Evolutionary conservation across 2,888 invertebrate species (phyloP).

Genomic region (Reticulitermes lucifugus): DNA sequence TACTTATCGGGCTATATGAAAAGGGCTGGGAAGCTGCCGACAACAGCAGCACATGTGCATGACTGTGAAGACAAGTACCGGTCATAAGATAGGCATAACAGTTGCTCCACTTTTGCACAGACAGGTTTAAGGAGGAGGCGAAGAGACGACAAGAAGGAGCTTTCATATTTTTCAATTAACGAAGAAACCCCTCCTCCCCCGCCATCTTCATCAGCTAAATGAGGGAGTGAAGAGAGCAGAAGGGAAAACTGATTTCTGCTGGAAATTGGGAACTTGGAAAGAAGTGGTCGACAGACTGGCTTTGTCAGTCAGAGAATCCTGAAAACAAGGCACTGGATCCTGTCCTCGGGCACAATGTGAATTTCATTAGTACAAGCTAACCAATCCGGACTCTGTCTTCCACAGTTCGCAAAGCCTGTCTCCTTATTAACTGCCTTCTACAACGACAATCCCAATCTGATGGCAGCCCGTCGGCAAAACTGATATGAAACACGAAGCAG

Average conservation of each 20-base stretch:
- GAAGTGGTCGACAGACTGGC: not conserved
- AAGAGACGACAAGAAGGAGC: constrained; percentile 5
- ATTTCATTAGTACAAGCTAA: too few relatives aligned
- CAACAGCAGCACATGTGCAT: not conserved
- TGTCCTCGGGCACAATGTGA: not conserved
- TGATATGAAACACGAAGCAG: too few relatives aligned
- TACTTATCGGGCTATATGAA: not conserved
- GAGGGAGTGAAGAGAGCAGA: constrained; percentile 2
- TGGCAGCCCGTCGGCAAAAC: too few relatives aligned
- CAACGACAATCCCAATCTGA: too few relatives aligned
- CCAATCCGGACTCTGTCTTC: too few relatives aligned
- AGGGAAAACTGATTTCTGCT: not conserved
- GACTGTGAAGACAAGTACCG: too few relatives aligned
- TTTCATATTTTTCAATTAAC: constrained; percentile 42
- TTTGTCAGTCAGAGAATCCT: too few relatives aligned
- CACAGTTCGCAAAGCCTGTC: too few relatives aligned
- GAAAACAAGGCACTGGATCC: not conserved
- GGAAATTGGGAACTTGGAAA: not conserved
- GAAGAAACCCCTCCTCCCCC: not conserved
- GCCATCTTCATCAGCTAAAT: constrained; percentile 32
- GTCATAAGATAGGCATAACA: not conserved
- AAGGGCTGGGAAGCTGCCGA: not conserved
- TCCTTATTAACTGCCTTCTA: not conserved
- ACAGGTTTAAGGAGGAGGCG: not conserved
- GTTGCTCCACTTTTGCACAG: not conserved